Evolutionary conservation across 2,797 vertebrate species (phyloP).

Genomic region (Lepus oiostolus): DNA sequence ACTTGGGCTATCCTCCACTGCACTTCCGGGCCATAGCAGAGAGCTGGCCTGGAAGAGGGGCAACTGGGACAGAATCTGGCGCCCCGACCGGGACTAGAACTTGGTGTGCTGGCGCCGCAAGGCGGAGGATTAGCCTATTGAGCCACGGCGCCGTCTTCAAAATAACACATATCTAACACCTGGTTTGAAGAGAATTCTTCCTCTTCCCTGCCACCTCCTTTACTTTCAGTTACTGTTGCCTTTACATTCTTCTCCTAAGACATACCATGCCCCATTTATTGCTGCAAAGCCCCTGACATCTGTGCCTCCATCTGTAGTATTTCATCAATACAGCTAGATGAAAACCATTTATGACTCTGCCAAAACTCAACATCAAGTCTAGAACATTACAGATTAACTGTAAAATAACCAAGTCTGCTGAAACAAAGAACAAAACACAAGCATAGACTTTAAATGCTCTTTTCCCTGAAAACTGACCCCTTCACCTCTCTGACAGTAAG

Average conservation of each 20-base stretch:
- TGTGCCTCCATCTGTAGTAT: constrained; percentile 42
- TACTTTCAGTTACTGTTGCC: background rate
- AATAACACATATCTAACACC: background rate
- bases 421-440: constrained; percentile 51
- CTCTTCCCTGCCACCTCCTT: background rate
- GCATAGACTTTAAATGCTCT: background rate
- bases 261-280: constrained; percentile 67
- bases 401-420: constrained; percentile 44
- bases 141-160: background rate
- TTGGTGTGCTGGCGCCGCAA: too few species aligned
- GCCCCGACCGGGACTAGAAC: too few species aligned
- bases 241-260: constrained; percentile 62
- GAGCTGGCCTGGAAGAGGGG: too few species aligned
- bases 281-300: constrained; percentile 60
- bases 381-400: background rate
- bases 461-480: constrained; percentile 50
- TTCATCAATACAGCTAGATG: background rate
- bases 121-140: too few species aligned
- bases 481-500: background rate
- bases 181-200: constrained; percentile 46
- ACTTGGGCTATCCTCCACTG: too few species aligned
- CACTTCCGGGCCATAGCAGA: too few species aligned
- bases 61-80: too few species aligned
- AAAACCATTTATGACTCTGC: constrained; percentile 49
- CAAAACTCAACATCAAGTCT: constrained; percentile 1